Conservation (phyloP, 2,113 vertebrate species). For the Anseranas semipalmata region DNA sequence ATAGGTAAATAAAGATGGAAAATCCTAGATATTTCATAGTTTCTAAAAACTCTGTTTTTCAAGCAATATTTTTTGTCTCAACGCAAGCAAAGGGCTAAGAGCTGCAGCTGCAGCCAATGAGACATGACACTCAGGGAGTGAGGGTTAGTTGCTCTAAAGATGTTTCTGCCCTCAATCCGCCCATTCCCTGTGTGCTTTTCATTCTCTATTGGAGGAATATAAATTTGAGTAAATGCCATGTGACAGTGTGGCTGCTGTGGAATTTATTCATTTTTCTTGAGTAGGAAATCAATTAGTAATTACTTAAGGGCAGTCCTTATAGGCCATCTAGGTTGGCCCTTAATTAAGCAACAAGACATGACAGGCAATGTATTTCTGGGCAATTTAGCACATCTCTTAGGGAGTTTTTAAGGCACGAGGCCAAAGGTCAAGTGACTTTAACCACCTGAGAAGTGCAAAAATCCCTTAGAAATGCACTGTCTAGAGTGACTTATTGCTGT, state of each 20-base stretch:
- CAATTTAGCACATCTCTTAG: constrained; percentile 79
- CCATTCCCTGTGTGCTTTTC: not conserved
- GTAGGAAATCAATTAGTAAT: constrained; percentile 71
- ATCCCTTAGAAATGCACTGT: constrained; percentile 73
- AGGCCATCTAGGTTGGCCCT: constrained; percentile 68
- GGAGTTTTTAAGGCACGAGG: constrained; percentile 74
- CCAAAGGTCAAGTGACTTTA: constrained; percentile 80
- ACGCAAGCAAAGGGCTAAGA: not conserved
- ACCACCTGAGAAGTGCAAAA: constrained; percentile 78
- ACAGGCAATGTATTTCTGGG: constrained; percentile 79
- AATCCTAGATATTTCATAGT: not conserved
- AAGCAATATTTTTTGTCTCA: not conserved
- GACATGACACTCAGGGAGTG: not conserved
- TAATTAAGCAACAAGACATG: constrained; percentile 81
- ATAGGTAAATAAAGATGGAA: not conserved
- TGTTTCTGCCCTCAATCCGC: not conserved
- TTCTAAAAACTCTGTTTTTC: not conserved
- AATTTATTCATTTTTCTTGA: constrained; percentile 68
- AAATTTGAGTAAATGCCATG: constrained; percentile 58
- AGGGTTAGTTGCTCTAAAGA: not conserved
- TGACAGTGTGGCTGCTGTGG: constrained; percentile 37
- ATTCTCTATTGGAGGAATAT: constrained; percentile 10
- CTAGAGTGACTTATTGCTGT: constrained; percentile 69
- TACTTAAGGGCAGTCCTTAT: constrained; percentile 71
- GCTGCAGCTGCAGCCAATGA: not conserved